Base-by-base conservation (phyloP, 2,888 invertebrate species). In the Bombyx huttoni region DNA sequence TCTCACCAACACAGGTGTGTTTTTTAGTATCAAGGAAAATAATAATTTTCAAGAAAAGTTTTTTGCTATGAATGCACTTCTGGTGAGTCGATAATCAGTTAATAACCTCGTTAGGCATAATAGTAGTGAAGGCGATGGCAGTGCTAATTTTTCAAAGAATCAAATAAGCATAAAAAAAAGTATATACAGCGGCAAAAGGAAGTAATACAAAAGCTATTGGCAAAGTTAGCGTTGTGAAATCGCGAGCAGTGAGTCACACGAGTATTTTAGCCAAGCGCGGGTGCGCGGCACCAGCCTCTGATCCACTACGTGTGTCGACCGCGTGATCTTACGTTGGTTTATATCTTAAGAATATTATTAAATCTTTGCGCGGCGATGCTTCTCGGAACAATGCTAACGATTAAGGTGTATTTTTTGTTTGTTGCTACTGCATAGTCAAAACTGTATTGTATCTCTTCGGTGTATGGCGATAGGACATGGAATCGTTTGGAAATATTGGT, bases 161-260 rank as follows among this genome's bases (percentile, higher is more conserved):
- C 24, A 24, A 24, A 24, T 24, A 24, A 24, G 24, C 5, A 24
- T 24, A 24, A 24, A 24, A 9, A 35, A 35, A 35, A 35, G 9
- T 8, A 40, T 60, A 50, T 56, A 58, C 64, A 67, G 64, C 67
- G 67, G 73, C 73, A 79, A 75, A 82, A 86, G 85, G 87, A 87
- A 86, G 83, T 76, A 79, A 78, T 81, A 81, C 75, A 78, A 77
- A 78, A 81, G 78, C 77, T 76, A 85, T 86, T 86, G 86, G 86
- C 84, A 83, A 77, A 81, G 81, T 80, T 76, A 75, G 72, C 72
- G 80, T 78, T 79, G 83, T 81, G 81, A 85, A 85, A 84, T 75
- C 74, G 73, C 67, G 55, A 61, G 61, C 65, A 62, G 60, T 87
- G 87, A 86, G 70, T 88, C 87, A 88, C 64, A 59, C 58, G 68